These are phyloP conservation scores for Aromia moschata DNA, from an alignment of 2,888 invertebrate genomes.

Conservation along the genomic window DNA sequence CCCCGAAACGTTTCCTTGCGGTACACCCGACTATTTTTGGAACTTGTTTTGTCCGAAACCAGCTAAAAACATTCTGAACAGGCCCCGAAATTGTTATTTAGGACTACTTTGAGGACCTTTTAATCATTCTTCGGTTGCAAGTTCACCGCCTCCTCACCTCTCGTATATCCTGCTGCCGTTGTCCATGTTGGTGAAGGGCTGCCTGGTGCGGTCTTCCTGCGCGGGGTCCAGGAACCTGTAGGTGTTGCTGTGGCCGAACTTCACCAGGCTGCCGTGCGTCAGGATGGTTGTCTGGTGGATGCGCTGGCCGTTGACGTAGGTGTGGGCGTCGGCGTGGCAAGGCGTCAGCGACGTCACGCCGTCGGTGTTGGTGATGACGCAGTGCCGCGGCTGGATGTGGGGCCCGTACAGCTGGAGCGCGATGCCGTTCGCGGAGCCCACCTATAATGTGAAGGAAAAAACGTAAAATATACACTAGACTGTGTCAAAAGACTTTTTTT, in stretches of 20 bases:
- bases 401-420: slow-evolving; percentile 85
- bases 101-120: too few relatives aligned
- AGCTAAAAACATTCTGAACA: too few relatives aligned
- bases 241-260: slow-evolving; percentile 87
- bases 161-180: slow-evolving; percentile 80
- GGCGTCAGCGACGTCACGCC: slow-evolving; percentile 95
- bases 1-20: too few relatives aligned
- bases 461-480: too few relatives aligned
- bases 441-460: too few relatives aligned
- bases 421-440: slow-evolving; percentile 81
- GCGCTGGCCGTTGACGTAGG: slow-evolving; percentile 92
- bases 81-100: too few relatives aligned
- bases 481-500: too few relatives aligned
- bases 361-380: slow-evolving; percentile 87
- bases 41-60: too few relatives aligned
- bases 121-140: too few relatives aligned
- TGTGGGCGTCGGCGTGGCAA: slow-evolving; percentile 90
- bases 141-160: too few relatives aligned
- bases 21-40: too few relatives aligned
- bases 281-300: slow-evolving; percentile 93
- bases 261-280: slow-evolving; percentile 84
- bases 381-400: slow-evolving; percentile 93
- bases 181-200: slow-evolving; percentile 66
- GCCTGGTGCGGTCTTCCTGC: slow-evolving; percentile 81
- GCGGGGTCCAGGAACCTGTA: slow-evolving; percentile 87